A percentile compares a stretch with the other conserved stretches of the same genome.
phyloP scores from a whole-genome alignment of 2,113 vertebrate species.

The Corythaeola cristata region DNA sequence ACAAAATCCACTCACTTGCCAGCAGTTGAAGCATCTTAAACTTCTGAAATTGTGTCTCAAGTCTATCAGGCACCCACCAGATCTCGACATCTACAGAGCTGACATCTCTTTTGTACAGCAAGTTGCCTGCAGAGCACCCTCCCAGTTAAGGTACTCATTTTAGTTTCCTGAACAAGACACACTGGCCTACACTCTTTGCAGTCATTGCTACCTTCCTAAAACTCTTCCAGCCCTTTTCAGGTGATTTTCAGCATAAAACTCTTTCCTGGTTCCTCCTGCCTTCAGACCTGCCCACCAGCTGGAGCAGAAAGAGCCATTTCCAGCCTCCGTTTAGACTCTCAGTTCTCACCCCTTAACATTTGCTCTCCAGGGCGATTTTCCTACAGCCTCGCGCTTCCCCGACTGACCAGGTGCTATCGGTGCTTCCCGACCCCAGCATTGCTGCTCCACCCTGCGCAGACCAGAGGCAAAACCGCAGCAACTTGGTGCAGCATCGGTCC shows the following conservation, averaged over 20 bases:
- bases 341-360: background rate
- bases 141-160: background rate
- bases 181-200: background rate
- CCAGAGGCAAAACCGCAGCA: background rate
- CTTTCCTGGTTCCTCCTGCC: background rate
- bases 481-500: rapidly evolving
- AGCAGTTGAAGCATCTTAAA: background rate
- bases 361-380: background rate
- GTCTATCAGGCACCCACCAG: background rate
- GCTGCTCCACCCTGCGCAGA: background rate
- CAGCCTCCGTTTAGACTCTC: background rate
- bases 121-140: background rate
- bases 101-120: background rate
- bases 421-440: rapidly evolving
- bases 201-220: background rate
- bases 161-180: background rate
- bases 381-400: background rate
- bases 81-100: background rate
- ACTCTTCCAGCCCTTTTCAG: background rate
- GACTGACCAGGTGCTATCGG: background rate
- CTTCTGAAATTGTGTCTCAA: background rate
- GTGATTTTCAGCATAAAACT: background rate
- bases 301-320: background rate
- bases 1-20: background rate
- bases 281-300: background rate